Percentiles rank a stretch among this genome's conserved stretches.
Conservation (phyloP, 2,113 vertebrate genomes). For the Nothoprocta perdicaria region DNA sequence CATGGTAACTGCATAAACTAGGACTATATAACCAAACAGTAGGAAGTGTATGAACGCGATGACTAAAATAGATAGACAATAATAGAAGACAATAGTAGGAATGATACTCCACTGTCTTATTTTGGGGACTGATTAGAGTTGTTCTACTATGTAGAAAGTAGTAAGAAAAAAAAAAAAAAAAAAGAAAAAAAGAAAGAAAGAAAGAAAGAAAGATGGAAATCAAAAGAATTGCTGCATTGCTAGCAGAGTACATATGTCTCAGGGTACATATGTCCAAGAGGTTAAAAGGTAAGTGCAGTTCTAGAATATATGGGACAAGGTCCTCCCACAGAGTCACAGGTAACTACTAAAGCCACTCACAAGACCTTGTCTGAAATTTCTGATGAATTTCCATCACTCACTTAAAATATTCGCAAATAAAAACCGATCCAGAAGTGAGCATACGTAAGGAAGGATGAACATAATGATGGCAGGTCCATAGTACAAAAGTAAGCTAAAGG, state of each 20-base stretch:
- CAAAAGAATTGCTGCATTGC: background rate
- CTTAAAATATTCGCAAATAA: background rate
- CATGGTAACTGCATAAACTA: background rate
- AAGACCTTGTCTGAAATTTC: accelerated
- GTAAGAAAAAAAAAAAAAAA: too few species aligned
- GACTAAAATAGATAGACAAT: background rate
- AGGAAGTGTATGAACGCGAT: background rate
- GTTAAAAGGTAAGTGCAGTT: background rate
- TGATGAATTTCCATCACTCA: background rate
- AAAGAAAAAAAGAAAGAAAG: background rate
- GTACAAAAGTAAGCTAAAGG: background rate
- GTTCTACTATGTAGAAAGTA: background rate
- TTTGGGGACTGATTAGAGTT: background rate
- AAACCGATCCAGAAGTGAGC: background rate
- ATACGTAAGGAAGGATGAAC: background rate
- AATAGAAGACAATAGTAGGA: background rate
- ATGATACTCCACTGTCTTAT: background rate
- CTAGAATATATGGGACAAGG: background rate
- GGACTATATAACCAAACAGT: background rate
- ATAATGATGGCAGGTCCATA: background rate
- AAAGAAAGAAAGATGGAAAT: background rate
- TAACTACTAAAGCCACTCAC: background rate
- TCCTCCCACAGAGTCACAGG: background rate
- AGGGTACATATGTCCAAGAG: background rate
- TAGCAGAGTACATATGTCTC: background rate